These are phyloP conservation scores for Nomada lathburiana DNA, from an alignment of 2,888 invertebrate species.

Conservation along the genomic window DNA sequence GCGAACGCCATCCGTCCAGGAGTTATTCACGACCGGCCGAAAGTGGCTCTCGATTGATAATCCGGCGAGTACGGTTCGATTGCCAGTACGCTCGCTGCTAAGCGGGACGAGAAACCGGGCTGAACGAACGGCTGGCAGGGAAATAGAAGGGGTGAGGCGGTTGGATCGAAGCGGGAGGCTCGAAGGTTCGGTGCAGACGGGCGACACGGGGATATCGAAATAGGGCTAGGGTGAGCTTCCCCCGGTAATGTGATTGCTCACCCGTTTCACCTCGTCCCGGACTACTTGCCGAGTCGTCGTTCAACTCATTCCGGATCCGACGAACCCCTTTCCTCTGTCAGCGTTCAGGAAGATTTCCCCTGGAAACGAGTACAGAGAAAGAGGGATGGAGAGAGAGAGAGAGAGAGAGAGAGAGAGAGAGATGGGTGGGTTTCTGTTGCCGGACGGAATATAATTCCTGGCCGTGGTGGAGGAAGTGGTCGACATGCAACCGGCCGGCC, in stretches of 20 bases:
- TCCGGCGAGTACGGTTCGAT: conserved; percentile 67
- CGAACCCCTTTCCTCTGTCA: conserved; percentile 63
- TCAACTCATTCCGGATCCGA: conserved; percentile 66
- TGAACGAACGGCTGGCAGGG: conserved; percentile 24
- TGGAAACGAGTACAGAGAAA: conserved; percentile 63
- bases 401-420: neutral
- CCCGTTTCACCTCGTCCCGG: conserved; percentile 75
- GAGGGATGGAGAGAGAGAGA: neutral
- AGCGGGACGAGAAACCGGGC: conserved; percentile 43
- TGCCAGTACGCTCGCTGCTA: conserved; percentile 52
- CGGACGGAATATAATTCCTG: conserved; percentile 73
- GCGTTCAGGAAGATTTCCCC: conserved; percentile 59
- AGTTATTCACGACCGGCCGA: conserved; percentile 69
- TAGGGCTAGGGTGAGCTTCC: conserved; percentile 76
- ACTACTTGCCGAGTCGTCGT: conserved; percentile 68
- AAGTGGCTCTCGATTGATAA: conserved; percentile 75
- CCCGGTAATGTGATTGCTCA: conserved; percentile 79
- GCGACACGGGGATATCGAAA: conserved; percentile 75
- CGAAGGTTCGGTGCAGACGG: conserved; percentile 67
- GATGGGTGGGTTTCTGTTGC: conserved; percentile 64
- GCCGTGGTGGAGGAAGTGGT: conserved; percentile 59
- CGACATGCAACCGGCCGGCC: conserved; percentile 55
- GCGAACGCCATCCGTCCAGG: conserved; percentile 41
- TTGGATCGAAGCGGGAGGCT: conserved; percentile 62
- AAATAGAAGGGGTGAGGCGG: conserved; percentile 28